Evolutionary conservation across 2,888 invertebrate genomes (phyloP), one percentile per base, ranked within the genome.

Genomic region (Drosophila neotestacea): DNA sequence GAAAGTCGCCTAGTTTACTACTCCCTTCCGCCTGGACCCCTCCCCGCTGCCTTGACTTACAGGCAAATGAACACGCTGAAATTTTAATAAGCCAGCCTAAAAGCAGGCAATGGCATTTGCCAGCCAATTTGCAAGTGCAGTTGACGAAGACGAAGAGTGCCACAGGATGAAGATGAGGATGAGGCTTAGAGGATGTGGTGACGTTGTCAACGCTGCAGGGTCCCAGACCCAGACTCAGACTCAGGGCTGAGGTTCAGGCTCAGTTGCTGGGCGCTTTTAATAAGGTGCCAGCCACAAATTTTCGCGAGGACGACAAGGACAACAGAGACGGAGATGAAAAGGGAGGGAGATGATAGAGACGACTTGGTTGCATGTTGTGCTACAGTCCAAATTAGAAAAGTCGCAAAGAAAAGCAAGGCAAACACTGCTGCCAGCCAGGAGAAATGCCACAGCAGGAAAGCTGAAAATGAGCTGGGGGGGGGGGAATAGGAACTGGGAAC

Each of bases 51-150:
- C 42, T 67, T 70, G 65, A 81, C 70, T 81, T 69, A 69, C 73
- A 76, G 81, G 73, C 88, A 84, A 88, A 83, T 88, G 88, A 88
- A 88, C 84, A 84, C 78, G 81, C 84, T 84, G 79, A 78, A 88
- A 84, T 84, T 88, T 88, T 84, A 88, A 84, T 88, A 84, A 86
- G 89, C 81, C 85, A 88, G 87, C 85, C 88, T 88, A 84, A 84
- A 88, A 88, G 84, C 89, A 84, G 70, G 73, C 89, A 79, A 79
- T 81, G 81, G 61, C 89, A 86, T 84, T 88, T 84, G 84, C 85
- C 81, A 84, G 89, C 84, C 84, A 84, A 84, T 84, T 84, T 84
- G 84, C 85, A 88, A 78, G 71, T 84, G 80, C 86, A 70, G 69
- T 79, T 69, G 85, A 81, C 69, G 69, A 79, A 79, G 77, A 67